Evolutionary conservation across 2,113 vertebrate species (phyloP).

Genomic region (Lophochroa leadbeateri): DNA sequence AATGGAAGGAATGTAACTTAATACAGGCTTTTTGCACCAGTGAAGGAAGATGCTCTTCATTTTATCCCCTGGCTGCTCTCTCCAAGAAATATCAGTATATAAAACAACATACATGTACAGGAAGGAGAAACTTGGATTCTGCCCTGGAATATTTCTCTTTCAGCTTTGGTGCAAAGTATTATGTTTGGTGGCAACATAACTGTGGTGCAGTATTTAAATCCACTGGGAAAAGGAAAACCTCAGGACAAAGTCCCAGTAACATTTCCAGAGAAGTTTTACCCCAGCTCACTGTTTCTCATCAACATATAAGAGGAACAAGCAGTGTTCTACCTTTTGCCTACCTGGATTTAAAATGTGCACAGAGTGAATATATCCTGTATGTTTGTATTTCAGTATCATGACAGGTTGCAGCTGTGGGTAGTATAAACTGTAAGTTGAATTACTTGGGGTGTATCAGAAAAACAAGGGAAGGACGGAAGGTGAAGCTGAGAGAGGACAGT

Average conservation of each 20-base stretch:
- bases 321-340: neutral
- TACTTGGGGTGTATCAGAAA: neutral
- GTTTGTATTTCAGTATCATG: neutral
- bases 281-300: neutral
- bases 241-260: neutral
- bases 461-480: neutral
- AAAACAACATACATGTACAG: neutral
- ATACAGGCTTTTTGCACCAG: neutral
- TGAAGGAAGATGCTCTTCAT: neutral
- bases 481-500: neutral
- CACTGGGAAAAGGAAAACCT: neutral
- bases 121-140: neutral
- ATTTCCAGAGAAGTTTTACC: neutral
- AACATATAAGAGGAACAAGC: neutral
- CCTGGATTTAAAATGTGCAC: neutral
- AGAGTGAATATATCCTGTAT: neutral
- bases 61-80: neutral
- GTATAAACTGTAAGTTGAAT: neutral
- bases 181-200: neutral
- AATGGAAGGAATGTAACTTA: too few species aligned
- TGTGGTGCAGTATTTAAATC: neutral
- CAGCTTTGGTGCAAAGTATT: neutral
- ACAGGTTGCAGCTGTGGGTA: neutral
- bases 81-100: neutral
- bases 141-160: neutral